phyloP scores from a whole-genome alignment of 2,113 vertebrate species.

The Pachyramphus minor region DNA sequence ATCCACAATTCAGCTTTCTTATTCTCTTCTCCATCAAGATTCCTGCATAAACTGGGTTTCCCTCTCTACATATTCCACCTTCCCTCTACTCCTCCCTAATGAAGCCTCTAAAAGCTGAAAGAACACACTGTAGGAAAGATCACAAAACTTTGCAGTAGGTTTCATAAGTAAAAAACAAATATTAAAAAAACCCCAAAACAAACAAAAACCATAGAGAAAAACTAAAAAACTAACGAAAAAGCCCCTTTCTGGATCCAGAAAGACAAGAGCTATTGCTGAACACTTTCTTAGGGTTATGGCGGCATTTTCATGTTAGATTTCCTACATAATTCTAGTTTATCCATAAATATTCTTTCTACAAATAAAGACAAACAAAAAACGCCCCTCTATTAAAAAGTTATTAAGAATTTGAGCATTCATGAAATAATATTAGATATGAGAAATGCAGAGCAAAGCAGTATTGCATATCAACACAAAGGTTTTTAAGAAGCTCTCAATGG shows the following conservation, averaged over 20 bases:
- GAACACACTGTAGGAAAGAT: neutral
- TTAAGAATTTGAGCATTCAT: neutral
- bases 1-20: neutral
- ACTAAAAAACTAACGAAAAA: no score
- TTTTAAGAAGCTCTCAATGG: neutral
- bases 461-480: neutral
- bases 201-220: neutral
- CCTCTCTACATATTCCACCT: neutral
- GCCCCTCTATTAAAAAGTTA: neutral
- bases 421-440: neutral
- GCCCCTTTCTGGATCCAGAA: neutral
- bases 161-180: neutral
- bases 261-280: neutral
- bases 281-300: neutral
- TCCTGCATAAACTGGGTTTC: neutral
- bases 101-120: neutral
- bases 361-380: neutral
- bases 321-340: neutral
- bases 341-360: neutral
- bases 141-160: neutral
- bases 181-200: neutral
- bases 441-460: neutral
- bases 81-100: neutral
- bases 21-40: neutral
- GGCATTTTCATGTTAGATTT: neutral